These are phyloP conservation scores for Drosophila orosa DNA, from an alignment of 1,140 invertebrate genomes.

Conservation along the genomic window DNA sequence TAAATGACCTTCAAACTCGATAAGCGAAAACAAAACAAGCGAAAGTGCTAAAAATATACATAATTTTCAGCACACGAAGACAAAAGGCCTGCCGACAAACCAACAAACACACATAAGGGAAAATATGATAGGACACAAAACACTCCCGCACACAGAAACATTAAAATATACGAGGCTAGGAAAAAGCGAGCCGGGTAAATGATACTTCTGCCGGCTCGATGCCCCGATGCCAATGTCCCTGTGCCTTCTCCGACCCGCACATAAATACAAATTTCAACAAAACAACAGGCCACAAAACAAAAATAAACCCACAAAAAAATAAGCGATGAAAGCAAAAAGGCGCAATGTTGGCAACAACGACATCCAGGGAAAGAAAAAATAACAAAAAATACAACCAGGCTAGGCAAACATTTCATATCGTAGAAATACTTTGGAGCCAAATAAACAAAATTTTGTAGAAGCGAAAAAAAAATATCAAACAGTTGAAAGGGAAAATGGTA, in stretches of 20 bases:
- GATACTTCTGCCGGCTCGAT: slow-evolving; percentile 61
- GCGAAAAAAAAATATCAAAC: slow-evolving; percentile 43
- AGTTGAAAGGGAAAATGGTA: slow-evolving; percentile 38
- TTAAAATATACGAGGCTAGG: slow-evolving; percentile 71
- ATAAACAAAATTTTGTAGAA: slow-evolving; percentile 63
- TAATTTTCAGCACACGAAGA: slow-evolving; percentile 72
- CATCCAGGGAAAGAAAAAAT: slow-evolving; percentile 14
- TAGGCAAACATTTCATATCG: slow-evolving; percentile 69
- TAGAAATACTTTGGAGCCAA: slow-evolving; percentile 69
- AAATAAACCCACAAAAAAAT: slow-evolving; percentile 49
- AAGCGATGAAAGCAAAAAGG: slow-evolving; percentile 75
- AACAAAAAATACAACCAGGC: slow-evolving; percentile 31
- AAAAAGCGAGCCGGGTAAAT: slow-evolving; percentile 61
- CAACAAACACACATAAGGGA: slow-evolving; percentile 37
- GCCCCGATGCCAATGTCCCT: slow-evolving; percentile 46
- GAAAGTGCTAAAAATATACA: slow-evolving; percentile 82
- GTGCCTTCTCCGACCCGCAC: slow-evolving; percentile 58
- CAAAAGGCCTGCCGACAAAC: slow-evolving; percentile 22
- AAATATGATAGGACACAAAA: slow-evolving; percentile 71
- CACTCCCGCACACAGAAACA: slow-evolving; percentile 47
- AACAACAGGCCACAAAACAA: slow-evolving; percentile 63
- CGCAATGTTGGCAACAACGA: slow-evolving; percentile 57
- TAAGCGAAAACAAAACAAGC: slow-evolving; percentile 82
- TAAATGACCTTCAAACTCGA: slow-evolving; percentile 81
- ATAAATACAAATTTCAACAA: slow-evolving; percentile 81